Base-by-base conservation (phyloP, 2,797 vertebrate species). In the Melopsittacus undulatus region DNA sequence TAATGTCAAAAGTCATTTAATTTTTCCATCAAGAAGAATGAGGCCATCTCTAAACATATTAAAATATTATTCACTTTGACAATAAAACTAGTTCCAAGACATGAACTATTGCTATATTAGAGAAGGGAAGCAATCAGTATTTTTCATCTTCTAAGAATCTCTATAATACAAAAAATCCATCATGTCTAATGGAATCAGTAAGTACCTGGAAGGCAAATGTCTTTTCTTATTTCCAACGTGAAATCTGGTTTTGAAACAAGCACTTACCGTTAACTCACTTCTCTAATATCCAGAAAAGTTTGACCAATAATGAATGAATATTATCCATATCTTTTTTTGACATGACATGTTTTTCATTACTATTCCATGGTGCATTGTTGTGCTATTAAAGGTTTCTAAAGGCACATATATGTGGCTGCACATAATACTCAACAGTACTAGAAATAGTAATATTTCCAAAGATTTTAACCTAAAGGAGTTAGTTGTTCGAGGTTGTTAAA, bases 11-110 rank as follows among this genome's bases (percentile, higher is more conserved):
- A 98, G 86, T 92, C 76, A 95, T 97, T 98, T 93, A 83, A 97
- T 95, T 97, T 98, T 97, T 97, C 95, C 91, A 94, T 96, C 89
- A 95, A 92, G 94, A 97, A 91, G 79, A 97, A 96, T 95, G 96
- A 97, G 94, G 62, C 86, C 64, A 93, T 95, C 92, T 87, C 92
- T 97, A 97, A 97, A 97, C 95, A 97, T 98, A 98, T 97, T 98
- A 98, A 98, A 98, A 98, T 98, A 98, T 97, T 97, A 97, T 95
- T 98, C 97, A 98, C 94, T 98, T 97, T 98, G 98, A 98, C 97
- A 98, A 96, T 95, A 97, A 93, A 98, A 97, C 95, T 96, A 97
- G 94, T 98, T 97, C 82, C 67, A 94, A 97, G 96, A 97, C 95
- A 97, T 98, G 97, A 98, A 97, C 96, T 97, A 98, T 97, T 96